Evolutionary conservation across 2,113 vertebrate genomes (phyloP), one percentile per base, ranked within the genome.

Genomic region (Sander vitreus): DNA sequence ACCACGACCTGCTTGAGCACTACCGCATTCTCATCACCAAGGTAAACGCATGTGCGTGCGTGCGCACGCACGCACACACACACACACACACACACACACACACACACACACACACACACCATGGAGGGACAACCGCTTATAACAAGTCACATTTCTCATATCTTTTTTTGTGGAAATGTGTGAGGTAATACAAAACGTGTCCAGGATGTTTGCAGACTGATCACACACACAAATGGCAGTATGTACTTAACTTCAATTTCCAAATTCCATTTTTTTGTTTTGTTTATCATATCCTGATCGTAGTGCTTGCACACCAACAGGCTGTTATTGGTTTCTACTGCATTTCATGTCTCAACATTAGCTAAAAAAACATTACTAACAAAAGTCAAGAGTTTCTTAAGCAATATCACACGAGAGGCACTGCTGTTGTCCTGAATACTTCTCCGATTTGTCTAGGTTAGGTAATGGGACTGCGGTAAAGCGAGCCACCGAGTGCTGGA

Each of bases 1-100:
- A 97, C 93, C 96, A 97, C 63, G 93, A 92, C 3, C 96, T 99
- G 96, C 94, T 99, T 92, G 98, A 99, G 76, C 95, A 90, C 57
- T 99, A 99, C 81, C 96, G 97, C 88, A 93, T 97, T 73, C 98
- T 99, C 93, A 99, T 99, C 95, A 98, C 97, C 78, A 98, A 97
- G 97, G 98, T 99, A 93, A 85, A 62, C 8, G 30, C 30, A 5
- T 33, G 30, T 30, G n/a, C n/a, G n/a, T n/a, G n/a, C n/a, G 30
- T 4, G 3, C 3, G 0, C 36, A 78, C 47, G 23, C 70, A 23
- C 63, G 5, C 39, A 25, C 6, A 47, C 39, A 23, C 63, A 60
- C 27, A 15, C 5, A 53, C 51, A 53, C 51, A 53, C 51, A 53
- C 58, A 27, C 15, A 64, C 39, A 64, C 39, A 63, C 19, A 19